phyloP scores from a whole-genome alignment of 2,888 invertebrate species.

The Operophtera brumata region DNA sequence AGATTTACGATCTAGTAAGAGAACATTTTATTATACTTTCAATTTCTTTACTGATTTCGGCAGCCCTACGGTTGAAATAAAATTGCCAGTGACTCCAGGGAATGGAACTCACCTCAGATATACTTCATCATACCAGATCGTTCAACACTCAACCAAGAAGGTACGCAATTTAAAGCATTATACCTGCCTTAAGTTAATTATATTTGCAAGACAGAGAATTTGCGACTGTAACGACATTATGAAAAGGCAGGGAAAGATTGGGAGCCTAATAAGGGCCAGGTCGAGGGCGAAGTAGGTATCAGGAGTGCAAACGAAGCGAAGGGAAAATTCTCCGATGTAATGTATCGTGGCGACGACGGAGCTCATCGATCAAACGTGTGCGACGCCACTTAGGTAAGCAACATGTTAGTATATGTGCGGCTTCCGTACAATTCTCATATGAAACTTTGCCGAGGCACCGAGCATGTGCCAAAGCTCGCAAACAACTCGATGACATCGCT shows the following conservation, averaged over 20 bases:
- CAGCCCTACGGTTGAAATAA: slow-evolving; percentile 43
- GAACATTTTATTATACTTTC: slow-evolving; percentile 65
- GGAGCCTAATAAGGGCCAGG: slow-evolving; percentile 51
- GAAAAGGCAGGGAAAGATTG: slow-evolving; percentile 52
- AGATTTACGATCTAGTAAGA: slow-evolving; percentile 61
- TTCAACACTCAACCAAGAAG: slow-evolving; percentile 41
- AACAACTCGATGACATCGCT: slow-evolving; percentile 22
- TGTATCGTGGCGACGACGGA: slow-evolving; percentile 58
- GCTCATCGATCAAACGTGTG: slow-evolving; percentile 67
- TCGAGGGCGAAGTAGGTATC: slow-evolving; percentile 35
- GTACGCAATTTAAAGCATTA: slow-evolving; percentile 51
- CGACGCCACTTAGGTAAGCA: slow-evolving; percentile 36
- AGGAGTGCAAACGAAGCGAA: slow-evolving; percentile 34
- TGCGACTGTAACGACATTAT: slow-evolving; percentile 57
- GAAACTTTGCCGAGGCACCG: slow-evolving; percentile 43
- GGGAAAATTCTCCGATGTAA: slow-evolving; percentile 48
- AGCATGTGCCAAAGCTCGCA: slow-evolving; percentile 42
- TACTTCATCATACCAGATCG: slow-evolving; percentile 48
- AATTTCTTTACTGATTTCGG: slow-evolving; percentile 51
- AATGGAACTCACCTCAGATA: slow-evolving; percentile 39
- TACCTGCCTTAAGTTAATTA: slow-evolving; percentile 56
- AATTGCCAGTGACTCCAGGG: slow-evolving; percentile 36
- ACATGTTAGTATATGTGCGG: slow-evolving; percentile 26
- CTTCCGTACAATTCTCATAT: slow-evolving; percentile 35
- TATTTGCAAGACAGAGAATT: slow-evolving; percentile 55